Evolutionary conservation across 1,140 invertebrate species (phyloP).

Genomic region (Cydia strobilella): DNA sequence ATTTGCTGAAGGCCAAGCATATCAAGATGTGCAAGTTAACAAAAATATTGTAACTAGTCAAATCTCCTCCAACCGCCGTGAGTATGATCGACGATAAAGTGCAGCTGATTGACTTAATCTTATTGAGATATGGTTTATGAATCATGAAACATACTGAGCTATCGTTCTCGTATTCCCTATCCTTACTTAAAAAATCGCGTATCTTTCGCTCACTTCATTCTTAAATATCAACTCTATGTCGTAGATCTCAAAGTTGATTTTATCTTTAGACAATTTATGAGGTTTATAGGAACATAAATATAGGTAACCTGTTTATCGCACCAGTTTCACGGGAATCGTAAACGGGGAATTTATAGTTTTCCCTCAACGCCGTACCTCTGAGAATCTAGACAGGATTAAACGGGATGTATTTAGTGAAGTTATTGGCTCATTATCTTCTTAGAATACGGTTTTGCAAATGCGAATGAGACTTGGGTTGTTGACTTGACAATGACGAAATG

Average conservation of each 20-base stretch:
- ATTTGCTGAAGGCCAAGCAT: too few relatives aligned
- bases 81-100: conserved; percentile 13
- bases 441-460: background rate
- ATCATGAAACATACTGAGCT: conserved; percentile 48
- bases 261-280: background rate
- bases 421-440: background rate
- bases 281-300: background rate
- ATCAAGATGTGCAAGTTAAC: too few relatives aligned
- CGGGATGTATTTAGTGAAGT: background rate
- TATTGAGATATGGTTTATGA: conserved; percentile 40
- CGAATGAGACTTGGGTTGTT: background rate
- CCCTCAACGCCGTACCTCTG: background rate
- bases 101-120: conserved; percentile 13
- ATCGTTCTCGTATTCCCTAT: conserved; percentile 34
- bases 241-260: background rate
- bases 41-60: background rate
- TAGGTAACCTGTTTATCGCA: conserved; percentile 18
- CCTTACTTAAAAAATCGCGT: background rate
- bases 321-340: conserved; percentile 27
- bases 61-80: background rate
- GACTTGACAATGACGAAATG: too few relatives aligned
- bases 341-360: conserved; percentile 29
- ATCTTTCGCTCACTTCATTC: background rate
- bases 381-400: background rate
- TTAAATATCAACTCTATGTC: background rate